A percentile compares a stretch with the other conserved stretches of the same genome.
Conservation (phyloP, 2,888 invertebrate species). For the Anthrax anthrax region DNA sequence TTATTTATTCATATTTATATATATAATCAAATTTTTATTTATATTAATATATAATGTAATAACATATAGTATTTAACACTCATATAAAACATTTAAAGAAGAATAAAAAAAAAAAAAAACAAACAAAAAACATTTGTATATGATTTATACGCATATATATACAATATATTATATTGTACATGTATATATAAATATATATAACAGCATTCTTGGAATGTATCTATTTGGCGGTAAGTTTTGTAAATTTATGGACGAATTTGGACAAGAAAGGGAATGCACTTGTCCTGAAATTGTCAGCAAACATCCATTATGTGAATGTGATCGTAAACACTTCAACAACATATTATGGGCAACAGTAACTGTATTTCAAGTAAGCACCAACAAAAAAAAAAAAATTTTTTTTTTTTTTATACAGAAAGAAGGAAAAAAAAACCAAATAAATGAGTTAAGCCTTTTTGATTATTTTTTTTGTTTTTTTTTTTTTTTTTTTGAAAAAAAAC, state of each 20-base stretch:
- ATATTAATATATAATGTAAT: no score
- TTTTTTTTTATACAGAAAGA: no score
- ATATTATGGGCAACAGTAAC: constrained; percentile 95
- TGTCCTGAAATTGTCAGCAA: constrained; percentile 83
- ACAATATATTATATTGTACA: no score
- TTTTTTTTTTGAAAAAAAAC: no score
- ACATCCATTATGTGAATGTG: constrained; percentile 85
- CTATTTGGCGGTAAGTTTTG: constrained; percentile 99
- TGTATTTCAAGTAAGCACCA: constrained; percentile 81
- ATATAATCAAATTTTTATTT: no score
- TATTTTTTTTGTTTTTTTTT: no score
- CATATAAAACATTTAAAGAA: no score
- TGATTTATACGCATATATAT: constrained; percentile 17
- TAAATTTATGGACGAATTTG: constrained; percentile 82
- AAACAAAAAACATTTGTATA: no score
- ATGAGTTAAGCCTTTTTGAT: background rate
- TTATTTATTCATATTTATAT: no score
- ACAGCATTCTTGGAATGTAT: constrained; percentile 99
- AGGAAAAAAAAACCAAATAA: constrained; percentile 4
- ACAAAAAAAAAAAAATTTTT: constrained; percentile 8
- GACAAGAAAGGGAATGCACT: constrained; percentile 75
- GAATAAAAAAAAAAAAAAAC: background rate
- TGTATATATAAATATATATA: constrained; percentile 21
- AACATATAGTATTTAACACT: no score
- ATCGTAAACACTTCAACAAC: constrained; percentile 98